Evolutionary conservation across 2,797 vertebrate species (phyloP).

Genomic region (Tiaroga cobitis): DNA sequence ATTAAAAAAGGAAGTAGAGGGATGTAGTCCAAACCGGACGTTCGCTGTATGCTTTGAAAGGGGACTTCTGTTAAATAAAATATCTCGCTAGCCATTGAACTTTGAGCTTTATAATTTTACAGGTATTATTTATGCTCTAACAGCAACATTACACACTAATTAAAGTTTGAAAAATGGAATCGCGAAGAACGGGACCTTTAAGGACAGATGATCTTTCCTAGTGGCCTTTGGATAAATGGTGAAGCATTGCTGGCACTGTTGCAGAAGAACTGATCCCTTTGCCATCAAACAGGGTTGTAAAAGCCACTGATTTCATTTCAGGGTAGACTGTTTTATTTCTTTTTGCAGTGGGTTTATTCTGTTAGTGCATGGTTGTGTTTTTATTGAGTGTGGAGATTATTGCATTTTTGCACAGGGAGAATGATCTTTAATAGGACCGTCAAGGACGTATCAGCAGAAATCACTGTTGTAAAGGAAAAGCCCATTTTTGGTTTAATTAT

Average conservation of each 20-base stretch:
- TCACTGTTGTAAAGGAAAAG: neutral
- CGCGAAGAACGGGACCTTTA: no score
- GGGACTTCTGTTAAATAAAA: no score
- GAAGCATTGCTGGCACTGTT: neutral
- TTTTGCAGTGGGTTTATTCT: slow-evolving; percentile 3
- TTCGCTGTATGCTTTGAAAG: no score
- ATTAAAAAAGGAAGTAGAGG: no score
- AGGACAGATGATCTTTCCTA: slow-evolving; percentile 16
- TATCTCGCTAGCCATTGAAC: no score
- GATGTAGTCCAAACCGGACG: no score
- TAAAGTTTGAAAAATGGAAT: no score
- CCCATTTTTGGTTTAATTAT: neutral
- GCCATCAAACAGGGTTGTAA: slow-evolving; percentile 30
- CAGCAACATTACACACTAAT: no score
- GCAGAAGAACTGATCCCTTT: neutral
- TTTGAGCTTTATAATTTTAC: no score
- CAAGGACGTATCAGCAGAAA: slow-evolving; percentile 17
- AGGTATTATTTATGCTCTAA: no score
- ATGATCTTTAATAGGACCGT: neutral
- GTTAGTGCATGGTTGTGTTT: slow-evolving; percentile 19
- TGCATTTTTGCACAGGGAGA: neutral
- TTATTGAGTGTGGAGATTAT: slow-evolving; percentile 25
- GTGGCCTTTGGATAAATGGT: slow-evolving; percentile 26
- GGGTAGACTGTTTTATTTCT: slow-evolving; percentile 46
- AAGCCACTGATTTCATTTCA: slow-evolving; percentile 56